A percentile compares a stretch with the other conserved stretches of the same genome.
phyloP scores from a whole-genome alignment of 2,113 vertebrate species.

The Hepsetus odoe region DNA sequence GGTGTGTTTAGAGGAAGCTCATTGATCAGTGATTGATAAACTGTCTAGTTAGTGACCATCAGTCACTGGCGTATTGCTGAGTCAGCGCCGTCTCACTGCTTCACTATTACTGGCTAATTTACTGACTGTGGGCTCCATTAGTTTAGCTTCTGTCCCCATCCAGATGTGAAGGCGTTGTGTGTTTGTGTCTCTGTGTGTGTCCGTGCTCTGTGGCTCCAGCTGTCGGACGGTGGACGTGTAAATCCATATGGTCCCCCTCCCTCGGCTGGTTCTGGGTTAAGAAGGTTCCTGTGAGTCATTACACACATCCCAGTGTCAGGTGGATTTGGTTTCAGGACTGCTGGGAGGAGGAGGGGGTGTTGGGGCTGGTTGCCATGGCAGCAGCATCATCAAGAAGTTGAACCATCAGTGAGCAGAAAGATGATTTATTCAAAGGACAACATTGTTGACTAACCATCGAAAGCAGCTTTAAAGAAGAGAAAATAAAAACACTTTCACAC shows the following conservation, averaged over 20 bases:
- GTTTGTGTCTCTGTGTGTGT: conserved; percentile 20
- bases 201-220: conserved; percentile 8
- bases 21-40: no score
- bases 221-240: conserved; percentile 9
- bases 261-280: neutral
- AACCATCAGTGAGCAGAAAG: neutral
- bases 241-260: conserved; percentile 27
- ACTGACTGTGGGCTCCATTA: neutral
- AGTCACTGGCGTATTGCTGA: neutral
- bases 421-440: no score
- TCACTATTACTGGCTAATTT: conserved; percentile 34
- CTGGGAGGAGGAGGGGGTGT: neutral
- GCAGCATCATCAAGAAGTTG: neutral
- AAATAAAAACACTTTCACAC: neutral
- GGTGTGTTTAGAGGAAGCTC: no score
- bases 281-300: no score
- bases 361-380: conserved; percentile 14
- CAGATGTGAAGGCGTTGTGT: conserved; percentile 26
- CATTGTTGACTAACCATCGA: no score
- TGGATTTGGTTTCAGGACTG: neutral
- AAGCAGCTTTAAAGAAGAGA: no score
- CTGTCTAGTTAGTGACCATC: neutral
- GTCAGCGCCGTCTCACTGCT: neutral
- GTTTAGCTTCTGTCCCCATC: conserved; percentile 7
- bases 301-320: no score